Evolutionary conservation across 2,888 invertebrate genomes (phyloP).

Genomic region (Monoplex corrugatus): DNA sequence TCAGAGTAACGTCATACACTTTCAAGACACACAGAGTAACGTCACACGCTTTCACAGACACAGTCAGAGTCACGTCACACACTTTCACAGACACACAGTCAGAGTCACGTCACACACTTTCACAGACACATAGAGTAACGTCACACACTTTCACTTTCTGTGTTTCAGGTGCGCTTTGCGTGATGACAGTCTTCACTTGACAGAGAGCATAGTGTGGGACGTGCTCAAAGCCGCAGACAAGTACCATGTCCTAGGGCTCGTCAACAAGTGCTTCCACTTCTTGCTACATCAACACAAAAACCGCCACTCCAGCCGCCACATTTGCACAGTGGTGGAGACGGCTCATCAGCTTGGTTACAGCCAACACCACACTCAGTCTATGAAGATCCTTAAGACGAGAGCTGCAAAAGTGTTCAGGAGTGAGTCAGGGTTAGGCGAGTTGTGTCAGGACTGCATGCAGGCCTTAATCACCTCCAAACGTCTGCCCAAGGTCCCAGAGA

Average conservation of each 20-base stretch:
- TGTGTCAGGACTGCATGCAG: background rate
- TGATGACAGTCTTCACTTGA: no score
- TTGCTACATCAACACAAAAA: background rate
- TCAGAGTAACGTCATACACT: no score
- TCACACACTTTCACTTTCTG: no score
- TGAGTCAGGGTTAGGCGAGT: background rate
- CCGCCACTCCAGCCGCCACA: background rate
- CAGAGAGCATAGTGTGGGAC: background rate
- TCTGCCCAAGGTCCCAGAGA: background rate
- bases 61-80: no score
- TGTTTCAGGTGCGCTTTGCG: no score
- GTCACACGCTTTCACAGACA: no score
- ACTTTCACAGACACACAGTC: no score
- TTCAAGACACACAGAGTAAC: no score
- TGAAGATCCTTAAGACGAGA: background rate
- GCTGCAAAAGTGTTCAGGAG: background rate
- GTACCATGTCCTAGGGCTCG: background rate
- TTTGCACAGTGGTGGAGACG: background rate
- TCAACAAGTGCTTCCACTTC: background rate
- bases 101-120: no score
- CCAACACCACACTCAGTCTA: background rate
- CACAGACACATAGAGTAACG: no score
- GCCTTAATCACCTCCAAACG: background rate
- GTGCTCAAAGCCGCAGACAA: slow-evolving; percentile 22
- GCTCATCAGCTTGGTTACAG: background rate